phyloP scores from a whole-genome alignment of 2,888 invertebrate species.

The Lasioglossum vierecki region DNA sequence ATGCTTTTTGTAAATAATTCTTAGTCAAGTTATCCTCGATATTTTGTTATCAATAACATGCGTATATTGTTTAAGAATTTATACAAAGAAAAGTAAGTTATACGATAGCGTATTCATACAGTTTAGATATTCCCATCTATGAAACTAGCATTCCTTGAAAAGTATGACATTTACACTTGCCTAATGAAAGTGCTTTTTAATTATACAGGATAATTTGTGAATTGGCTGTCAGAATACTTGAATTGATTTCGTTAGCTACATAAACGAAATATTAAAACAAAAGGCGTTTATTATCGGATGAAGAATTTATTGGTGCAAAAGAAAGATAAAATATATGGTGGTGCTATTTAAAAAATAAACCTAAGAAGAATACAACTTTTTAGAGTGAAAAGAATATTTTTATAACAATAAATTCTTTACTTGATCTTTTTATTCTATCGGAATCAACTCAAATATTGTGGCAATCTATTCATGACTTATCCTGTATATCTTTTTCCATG shows the following conservation, averaged over 20 bases:
- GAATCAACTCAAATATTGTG: not conserved
- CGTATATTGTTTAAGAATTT: slow-evolving; percentile 23
- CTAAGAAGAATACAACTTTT: not conserved
- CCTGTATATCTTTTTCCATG: slow-evolving; percentile 1
- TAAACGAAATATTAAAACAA: not conserved
- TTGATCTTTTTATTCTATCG: not conserved
- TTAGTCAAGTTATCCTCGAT: slow-evolving; percentile 21
- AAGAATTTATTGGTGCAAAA: slow-evolving; percentile 1
- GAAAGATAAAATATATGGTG: not conserved
- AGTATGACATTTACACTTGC: slow-evolving; percentile 23
- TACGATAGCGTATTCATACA: slow-evolving; percentile 20
- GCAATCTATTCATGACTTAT: not conserved
- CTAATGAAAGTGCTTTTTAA: slow-evolving; percentile 28
- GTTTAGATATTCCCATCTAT: slow-evolving; percentile 23
- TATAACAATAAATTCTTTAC: slow-evolving; percentile 7
- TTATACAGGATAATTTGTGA: slow-evolving; percentile 12
- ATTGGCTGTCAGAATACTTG: not conserved
- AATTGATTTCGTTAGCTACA: not conserved
- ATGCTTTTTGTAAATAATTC: slow-evolving; percentile 35
- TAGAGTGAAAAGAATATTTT: not conserved
- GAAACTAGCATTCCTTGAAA: slow-evolving; percentile 28
- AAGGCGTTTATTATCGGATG: not conserved
- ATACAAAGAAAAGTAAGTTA: slow-evolving; percentile 2
- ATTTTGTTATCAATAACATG: slow-evolving; percentile 11
- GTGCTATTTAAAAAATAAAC: slow-evolving; percentile 5